Conservation (phyloP, 2,113 vertebrate species). For the Rousettus leschenaultii region DNA sequence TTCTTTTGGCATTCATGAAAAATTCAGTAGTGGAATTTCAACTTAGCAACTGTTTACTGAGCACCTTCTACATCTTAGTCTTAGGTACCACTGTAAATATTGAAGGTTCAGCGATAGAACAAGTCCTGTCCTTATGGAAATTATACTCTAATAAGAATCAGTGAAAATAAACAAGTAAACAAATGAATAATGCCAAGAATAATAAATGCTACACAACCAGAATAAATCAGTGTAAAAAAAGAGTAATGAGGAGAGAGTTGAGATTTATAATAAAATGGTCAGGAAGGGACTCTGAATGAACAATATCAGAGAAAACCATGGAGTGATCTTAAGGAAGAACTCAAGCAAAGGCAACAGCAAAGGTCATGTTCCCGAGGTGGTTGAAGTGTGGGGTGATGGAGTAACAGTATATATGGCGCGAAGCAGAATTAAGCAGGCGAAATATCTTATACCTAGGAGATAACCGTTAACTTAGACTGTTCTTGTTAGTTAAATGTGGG, state of each 20-base stretch:
- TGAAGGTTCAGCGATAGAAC: not conserved
- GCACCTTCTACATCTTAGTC: not conserved
- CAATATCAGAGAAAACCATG: not conserved
- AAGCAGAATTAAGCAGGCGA: not conserved
- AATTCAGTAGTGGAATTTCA: not conserved
- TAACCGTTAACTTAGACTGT: not conserved
- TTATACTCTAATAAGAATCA: not conserved
- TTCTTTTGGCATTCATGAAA: not conserved
- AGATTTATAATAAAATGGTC: not conserved
- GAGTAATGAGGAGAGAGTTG: not conserved
- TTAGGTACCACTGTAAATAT: not conserved
- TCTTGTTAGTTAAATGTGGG: not conserved
- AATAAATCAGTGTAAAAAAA: not conserved
- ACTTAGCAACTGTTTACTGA: not conserved
- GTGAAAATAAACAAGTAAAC: not conserved
- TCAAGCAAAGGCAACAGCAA: not conserved
- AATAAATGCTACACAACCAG: not conserved
- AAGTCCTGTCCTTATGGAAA: not conserved
- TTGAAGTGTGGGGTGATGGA: too few relatives aligned
- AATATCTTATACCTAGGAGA: not conserved
- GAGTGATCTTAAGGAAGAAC: not conserved
- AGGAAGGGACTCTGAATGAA: not conserved
- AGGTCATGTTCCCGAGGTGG: not conserved
- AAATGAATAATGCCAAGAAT: not conserved
- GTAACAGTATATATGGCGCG: too few relatives aligned